Percentiles rank a stretch among this genome's conserved stretches.
phyloP scores from a whole-genome alignment of 2,113 vertebrate genomes.

The Microcebus griseorufus region DNA sequence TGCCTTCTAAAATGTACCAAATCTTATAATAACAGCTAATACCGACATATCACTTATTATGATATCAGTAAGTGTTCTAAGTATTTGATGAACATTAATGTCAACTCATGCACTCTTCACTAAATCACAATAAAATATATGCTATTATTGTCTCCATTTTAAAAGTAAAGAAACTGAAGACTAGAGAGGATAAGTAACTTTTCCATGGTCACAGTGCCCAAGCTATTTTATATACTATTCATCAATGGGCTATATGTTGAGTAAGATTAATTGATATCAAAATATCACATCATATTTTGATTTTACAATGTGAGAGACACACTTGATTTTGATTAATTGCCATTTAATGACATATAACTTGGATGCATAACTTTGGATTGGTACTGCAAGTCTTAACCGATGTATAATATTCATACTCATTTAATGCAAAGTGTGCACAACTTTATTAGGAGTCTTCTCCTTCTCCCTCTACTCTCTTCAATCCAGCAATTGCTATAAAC shows the following conservation, averaged over 20 bases:
- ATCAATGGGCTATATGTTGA: not conserved
- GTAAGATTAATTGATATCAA: not conserved
- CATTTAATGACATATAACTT: not conserved
- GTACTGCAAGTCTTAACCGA: not conserved
- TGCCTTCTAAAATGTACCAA: not conserved
- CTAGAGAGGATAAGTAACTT: not conserved
- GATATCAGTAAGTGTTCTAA: not conserved
- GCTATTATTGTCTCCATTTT: not conserved
- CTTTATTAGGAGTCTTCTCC: not conserved
- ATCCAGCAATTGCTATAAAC: not conserved
- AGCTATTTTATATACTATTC: not conserved
- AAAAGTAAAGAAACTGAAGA: not conserved
- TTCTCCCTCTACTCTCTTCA: not conserved
- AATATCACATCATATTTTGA: not conserved
- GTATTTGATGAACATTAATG: not conserved
- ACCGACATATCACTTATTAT: not conserved
- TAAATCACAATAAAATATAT: not conserved
- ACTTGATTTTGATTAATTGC: not conserved
- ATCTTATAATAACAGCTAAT: not conserved
- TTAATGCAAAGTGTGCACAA: not conserved
- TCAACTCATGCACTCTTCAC: not conserved
- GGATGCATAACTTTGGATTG: not conserved
- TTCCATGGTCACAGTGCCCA: not conserved
- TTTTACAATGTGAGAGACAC: not conserved
- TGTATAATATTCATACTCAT: not conserved